Percentiles rank a stretch among this genome's conserved stretches.
Evolutionary conservation across 2,888 invertebrate species (phyloP).

Genomic region (Athrips mouffetella): DNA sequence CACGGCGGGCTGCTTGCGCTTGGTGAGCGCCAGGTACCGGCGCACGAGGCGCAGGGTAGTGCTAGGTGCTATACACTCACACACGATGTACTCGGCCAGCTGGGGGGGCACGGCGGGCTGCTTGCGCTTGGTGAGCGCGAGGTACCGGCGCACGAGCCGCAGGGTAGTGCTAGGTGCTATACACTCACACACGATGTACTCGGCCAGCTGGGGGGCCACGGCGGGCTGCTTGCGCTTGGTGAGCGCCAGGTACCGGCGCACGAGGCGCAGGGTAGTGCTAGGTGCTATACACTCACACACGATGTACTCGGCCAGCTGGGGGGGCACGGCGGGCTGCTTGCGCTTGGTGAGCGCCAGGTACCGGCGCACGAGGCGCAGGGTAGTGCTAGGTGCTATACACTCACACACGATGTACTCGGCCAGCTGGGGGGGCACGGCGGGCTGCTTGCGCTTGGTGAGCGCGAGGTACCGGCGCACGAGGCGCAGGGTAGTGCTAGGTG

Average conservation of each 20-base stretch:
- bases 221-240: no score
- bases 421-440: conserved; percentile 90
- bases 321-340: no score
- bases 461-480: conserved; percentile 96
- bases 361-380: no score
- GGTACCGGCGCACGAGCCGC: no score
- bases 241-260: conserved; percentile 94
- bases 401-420: conserved; percentile 90
- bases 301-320: conserved; percentile 97
- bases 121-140: no score
- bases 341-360: no score
- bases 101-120: conserved; percentile 91
- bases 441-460: no score
- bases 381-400: no score
- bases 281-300: conserved; percentile 98
- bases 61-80: conserved; percentile 87
- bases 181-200: no score
- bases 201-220: no score
- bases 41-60: conserved; percentile 94
- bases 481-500: conserved; percentile 94
- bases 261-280: conserved; percentile 92
- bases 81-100: conserved; percentile 93
- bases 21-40: conserved; percentile 95
- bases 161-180: no score
- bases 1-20: no score